Evolutionary conservation across 2,888 invertebrate genomes (phyloP).

Genomic region (Tipula helvola): DNA sequence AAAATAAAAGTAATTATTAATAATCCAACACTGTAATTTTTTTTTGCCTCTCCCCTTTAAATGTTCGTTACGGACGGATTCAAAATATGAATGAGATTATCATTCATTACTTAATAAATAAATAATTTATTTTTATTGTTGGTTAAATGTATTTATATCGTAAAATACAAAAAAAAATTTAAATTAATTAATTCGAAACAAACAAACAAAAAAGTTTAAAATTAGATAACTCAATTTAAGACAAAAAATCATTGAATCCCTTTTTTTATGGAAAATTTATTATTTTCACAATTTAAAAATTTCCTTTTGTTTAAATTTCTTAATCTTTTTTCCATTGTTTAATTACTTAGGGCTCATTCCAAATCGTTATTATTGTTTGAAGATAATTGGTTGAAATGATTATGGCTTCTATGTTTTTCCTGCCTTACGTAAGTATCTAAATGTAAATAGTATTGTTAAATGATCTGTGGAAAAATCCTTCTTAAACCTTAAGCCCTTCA

Average conservation of each 20-base stretch:
- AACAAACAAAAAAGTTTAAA: neutral
- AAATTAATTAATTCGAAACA: neutral
- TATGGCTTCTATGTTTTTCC: neutral
- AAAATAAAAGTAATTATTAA: too few relatives aligned
- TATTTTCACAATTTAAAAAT: neutral
- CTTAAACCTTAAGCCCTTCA: neutral
- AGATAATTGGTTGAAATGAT: neutral
- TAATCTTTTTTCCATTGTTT: neutral
- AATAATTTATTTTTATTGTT: neutral
- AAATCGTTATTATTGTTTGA: neutral
- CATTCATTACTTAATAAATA: neutral
- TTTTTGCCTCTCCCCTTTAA: too few relatives aligned
- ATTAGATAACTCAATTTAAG: neutral
- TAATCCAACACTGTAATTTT: too few relatives aligned
- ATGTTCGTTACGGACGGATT: too few relatives aligned
- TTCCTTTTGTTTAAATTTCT: neutral
- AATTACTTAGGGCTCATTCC: neutral
- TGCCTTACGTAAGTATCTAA: neutral
- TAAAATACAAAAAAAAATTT: neutral
- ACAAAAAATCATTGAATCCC: neutral
- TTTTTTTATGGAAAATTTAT: neutral
- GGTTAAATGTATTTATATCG: neutral
- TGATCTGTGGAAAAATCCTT: neutral
- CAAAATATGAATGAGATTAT: neutral
- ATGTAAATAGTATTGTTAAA: neutral